Evolutionary conservation across 2,888 invertebrate species (phyloP).

Genomic region (Agapostemon virescens): DNA sequence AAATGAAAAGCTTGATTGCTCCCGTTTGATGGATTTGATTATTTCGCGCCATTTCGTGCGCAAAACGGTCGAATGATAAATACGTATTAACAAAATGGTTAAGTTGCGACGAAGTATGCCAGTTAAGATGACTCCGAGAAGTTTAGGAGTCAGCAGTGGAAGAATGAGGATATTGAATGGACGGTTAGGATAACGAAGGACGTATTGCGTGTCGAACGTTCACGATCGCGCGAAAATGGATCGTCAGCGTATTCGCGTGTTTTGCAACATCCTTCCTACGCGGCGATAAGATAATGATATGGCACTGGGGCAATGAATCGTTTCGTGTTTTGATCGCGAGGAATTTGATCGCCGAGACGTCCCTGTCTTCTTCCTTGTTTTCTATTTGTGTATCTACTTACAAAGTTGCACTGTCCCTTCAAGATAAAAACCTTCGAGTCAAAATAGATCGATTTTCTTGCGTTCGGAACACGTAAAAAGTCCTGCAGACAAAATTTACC

Average conservation of each 20-base stretch:
- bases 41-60: too few species aligned
- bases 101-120: too few species aligned
- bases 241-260: conserved; percentile 11
- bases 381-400: not conserved
- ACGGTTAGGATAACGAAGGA: not conserved
- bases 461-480: not conserved
- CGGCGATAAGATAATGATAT: conserved; percentile 37
- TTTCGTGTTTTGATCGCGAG: conserved; percentile 15
- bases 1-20: too few species aligned
- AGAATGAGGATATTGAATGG: too few species aligned
- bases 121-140: too few species aligned
- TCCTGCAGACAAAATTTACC: too few species aligned
- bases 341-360: conserved; percentile 9
- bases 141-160: too few species aligned
- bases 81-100: too few species aligned
- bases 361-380: conserved; percentile 7
- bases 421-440: not conserved
- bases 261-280: conserved; percentile 26
- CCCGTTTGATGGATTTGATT: too few species aligned
- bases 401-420: not conserved
- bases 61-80: too few species aligned
- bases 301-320: conserved; percentile 15
- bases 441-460: not conserved
- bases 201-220: not conserved
- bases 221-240: conserved; percentile 6